These are phyloP conservation scores for Cirrhinus molitorella DNA, from an alignment of 2,797 vertebrate species.

Conservation along the genomic window DNA sequence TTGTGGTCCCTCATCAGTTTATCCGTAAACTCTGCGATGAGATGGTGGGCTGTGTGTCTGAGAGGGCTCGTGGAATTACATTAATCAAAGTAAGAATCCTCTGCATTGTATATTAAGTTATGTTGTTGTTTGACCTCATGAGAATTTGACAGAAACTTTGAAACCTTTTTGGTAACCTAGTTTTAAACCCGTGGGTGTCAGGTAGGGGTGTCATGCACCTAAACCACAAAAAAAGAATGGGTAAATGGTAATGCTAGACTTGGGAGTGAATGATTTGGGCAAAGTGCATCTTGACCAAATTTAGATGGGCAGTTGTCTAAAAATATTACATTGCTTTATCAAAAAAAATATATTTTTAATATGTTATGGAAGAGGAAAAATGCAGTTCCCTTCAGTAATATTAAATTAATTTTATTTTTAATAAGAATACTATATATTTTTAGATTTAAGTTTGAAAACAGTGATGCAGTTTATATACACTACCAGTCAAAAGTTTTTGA, in stretches of 20 bases:
- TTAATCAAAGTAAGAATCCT: constrained; percentile 87
- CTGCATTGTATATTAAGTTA: background rate
- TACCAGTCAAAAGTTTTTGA: too few species aligned
- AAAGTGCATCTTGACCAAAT: background rate
- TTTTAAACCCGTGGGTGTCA: background rate
- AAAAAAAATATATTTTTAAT: too few species aligned
- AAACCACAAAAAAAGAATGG: background rate
- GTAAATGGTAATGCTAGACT: background rate
- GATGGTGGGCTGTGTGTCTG: constrained; percentile 82
- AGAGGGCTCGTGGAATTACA: constrained; percentile 85
- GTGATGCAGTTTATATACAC: too few species aligned
- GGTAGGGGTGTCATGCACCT: background rate
- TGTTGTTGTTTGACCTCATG: background rate
- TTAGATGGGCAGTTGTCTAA: background rate
- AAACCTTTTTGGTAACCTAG: background rate
- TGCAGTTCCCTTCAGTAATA: too few species aligned
- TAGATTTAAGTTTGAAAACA: too few species aligned
- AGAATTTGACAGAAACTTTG: background rate
- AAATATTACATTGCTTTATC: too few species aligned
- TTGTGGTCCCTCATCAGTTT: constrained; percentile 93
- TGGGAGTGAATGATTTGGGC: background rate
- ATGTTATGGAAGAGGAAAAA: too few species aligned
- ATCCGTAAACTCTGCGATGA: constrained; percentile 89
- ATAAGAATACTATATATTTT: too few species aligned
- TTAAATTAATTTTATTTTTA: too few species aligned